Base-by-base conservation (phyloP, 2,888 invertebrate species). In the Drosophila mulleri region DNA sequence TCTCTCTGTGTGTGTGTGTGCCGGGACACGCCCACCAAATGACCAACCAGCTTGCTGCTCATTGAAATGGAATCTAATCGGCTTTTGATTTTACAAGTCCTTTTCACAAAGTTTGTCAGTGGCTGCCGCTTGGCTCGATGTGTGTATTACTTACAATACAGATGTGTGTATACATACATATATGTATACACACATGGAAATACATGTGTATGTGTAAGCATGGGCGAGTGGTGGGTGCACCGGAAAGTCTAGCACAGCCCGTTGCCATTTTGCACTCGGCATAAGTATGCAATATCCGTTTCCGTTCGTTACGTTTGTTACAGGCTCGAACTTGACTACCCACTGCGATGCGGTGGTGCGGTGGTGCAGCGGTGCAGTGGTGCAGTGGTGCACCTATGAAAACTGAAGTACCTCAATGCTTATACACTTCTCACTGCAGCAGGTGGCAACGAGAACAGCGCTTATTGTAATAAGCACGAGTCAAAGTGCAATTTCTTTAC, bases 271-370 rank as follows among this genome's bases (percentile, higher is more conserved):
- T 76, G 75, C 82, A 84, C 80, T 84, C 72, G 74, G 82, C 89
- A 86, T 89, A 89, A 89, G 90, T 89, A 89, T 89, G 89, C 90
- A 89, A 89, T 89, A 89, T 90, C 90, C 90, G 89, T 90, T 90
- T 89, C 89, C 89, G 90, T 82, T 89, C 88, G 90, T 90, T 90
- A 89, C 84, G 79, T 78, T 77, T 81, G 82, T 66, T 82, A 75
- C 82, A 73, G 78, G 74, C 86, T 74, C 74, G 62, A 82, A 68
- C 80, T 76, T 72, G 80, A 80, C 70, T 76, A 42, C 35, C 32
- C 11, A 37, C 50, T 48, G 48, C 45, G 53, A 23, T 44, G 54
- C 42, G 29, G 18, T 14, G 32, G 37, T 11, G 6, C 35, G 29
- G 16, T 16, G 16, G 14, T 1, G 20, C n/a, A n/a, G n/a, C n/a